A percentile compares a stretch with the other conserved stretches of the same genome.
Evolutionary conservation across 1,140 invertebrate genomes (phyloP).

Genomic region (Steinernema khuongi): DNA sequence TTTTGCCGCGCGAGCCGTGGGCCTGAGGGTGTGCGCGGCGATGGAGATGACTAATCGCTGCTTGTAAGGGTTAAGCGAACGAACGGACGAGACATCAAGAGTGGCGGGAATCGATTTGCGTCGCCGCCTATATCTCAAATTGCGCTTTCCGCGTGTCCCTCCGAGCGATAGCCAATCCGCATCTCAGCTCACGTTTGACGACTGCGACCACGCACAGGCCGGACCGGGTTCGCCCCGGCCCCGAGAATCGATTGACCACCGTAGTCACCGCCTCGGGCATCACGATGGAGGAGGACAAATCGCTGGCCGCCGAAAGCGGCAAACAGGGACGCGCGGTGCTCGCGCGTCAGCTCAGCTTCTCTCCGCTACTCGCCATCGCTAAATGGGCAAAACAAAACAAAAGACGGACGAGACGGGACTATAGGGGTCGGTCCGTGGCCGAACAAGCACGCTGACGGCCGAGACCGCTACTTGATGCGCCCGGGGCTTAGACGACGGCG

Average conservation of each 20-base stretch:
- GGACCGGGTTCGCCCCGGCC: not conserved
- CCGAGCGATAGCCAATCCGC: slow-evolving; percentile 7
- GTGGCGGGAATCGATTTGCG: not conserved
- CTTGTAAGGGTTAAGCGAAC: too few relatives aligned
- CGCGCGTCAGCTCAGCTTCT: not conserved
- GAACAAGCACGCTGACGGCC: too few relatives aligned
- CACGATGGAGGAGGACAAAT: not conserved
- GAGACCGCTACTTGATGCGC: not conserved
- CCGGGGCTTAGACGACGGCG: not conserved
- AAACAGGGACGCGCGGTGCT: not conserved
- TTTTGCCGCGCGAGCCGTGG: not conserved
- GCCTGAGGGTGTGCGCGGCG: not conserved
- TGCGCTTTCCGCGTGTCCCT: not conserved
- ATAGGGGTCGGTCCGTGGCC: too few relatives aligned
- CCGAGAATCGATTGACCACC: not conserved
- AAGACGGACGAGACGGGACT: not conserved
- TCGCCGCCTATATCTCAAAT: slow-evolving; percentile 8
- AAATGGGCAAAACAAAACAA: not conserved
- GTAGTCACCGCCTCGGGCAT: not conserved
- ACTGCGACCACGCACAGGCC: not conserved
- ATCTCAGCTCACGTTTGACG: not conserved
- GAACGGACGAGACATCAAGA: not conserved
- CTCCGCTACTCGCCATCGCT: not conserved
- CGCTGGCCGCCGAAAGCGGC: slow-evolving; percentile 10
- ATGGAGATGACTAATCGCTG: not conserved